These are phyloP conservation scores for Oncorhynchus keta DNA, from an alignment of 2,113 vertebrate species.

Conservation along the genomic window DNA sequence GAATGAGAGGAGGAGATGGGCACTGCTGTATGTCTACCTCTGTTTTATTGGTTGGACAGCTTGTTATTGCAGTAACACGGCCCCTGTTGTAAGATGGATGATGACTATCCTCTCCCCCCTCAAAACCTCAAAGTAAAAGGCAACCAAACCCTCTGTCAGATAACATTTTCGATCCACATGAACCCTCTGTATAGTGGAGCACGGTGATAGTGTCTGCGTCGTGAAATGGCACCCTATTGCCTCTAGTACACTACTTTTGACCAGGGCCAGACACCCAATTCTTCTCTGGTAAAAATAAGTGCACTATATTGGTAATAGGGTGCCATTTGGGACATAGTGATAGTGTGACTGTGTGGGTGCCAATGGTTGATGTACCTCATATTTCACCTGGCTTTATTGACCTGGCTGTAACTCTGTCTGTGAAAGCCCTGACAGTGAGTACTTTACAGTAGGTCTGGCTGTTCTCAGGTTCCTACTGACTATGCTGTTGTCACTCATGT, in stretches of 20 bases:
- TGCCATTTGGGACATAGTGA: too few relatives aligned
- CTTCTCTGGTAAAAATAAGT: too few relatives aligned
- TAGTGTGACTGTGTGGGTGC: conserved; percentile 6
- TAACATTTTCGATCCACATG: conserved; percentile 7
- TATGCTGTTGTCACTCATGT: conserved; percentile 57
- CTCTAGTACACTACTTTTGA: too few relatives aligned
- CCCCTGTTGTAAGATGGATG: conserved; percentile 46
- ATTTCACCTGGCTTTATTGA: conserved; percentile 23
- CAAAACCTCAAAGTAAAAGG: conserved; percentile 32
- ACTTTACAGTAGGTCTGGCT: neutral
- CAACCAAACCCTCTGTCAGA: conserved; percentile 33
- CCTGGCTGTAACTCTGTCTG: conserved; percentile 5
- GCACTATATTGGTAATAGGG: too few relatives aligned
- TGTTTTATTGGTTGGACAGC: conserved; percentile 54
- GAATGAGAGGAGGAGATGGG: conserved; percentile 22
- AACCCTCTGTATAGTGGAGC: neutral
- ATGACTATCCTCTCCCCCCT: conserved; percentile 1
- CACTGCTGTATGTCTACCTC: conserved; percentile 48
- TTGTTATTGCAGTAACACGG: conserved; percentile 57
- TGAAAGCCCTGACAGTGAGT: too few relatives aligned
- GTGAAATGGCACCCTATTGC: too few relatives aligned
- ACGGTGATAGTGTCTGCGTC: neutral
- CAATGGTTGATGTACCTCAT: conserved; percentile 11
- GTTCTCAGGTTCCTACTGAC: conserved; percentile 42
- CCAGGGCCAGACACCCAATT: too few relatives aligned